Base-by-base conservation (phyloP, 2,888 invertebrate genomes). In the Galerucella pusilla region DNA sequence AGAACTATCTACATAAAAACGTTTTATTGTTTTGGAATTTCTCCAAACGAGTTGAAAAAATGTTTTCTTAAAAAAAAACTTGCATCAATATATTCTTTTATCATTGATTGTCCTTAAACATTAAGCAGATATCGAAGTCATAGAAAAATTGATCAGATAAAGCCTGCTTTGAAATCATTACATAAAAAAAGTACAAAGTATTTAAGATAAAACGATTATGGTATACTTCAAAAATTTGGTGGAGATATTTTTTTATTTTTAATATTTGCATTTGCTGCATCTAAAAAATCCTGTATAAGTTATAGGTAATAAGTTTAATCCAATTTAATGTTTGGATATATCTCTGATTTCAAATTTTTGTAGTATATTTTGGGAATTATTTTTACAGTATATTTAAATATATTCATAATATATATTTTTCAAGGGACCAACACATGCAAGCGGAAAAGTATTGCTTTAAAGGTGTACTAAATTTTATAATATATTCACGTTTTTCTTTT, bases 361-460 rank as follows among this genome's bases (percentile, higher is more conserved):
- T 64, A 64, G 16, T 64, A 71, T 57, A 25, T 28, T 28, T 66
- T 11, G 63, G 42, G 52, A 52, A 73, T 64, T 61, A 68, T 73
- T 64, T 73, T 63, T 73, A 68, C 68, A 73, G 16, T 46, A 73
- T 63, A 52, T 63, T 7, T 11, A n/a, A 11, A 70, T 63, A 49
- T 73, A 68, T 67, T 77, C 81, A 84, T 81, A 83, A 71, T 81
- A 83, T 83, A 81, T 83, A 81, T 83, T 81, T 82, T 84, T 78
- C 81, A 83, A 77, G 84, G 85, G 85, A 85, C 85, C 86, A 86
- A 87, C 85, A 85, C 85, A 85, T 83, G 84, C 85, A 87, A 86
- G 86, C 86, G 85, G 83, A 85, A 84, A 84, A 86, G 85, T 87
- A 87, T 87, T 88, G 87, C 87, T 87, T 86, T 84, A 82, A 86